Percentiles rank a stretch among this genome's conserved stretches.
Conservation (phyloP, 2,113 vertebrate genomes). For the Forbesichthys papilliferus region DNA sequence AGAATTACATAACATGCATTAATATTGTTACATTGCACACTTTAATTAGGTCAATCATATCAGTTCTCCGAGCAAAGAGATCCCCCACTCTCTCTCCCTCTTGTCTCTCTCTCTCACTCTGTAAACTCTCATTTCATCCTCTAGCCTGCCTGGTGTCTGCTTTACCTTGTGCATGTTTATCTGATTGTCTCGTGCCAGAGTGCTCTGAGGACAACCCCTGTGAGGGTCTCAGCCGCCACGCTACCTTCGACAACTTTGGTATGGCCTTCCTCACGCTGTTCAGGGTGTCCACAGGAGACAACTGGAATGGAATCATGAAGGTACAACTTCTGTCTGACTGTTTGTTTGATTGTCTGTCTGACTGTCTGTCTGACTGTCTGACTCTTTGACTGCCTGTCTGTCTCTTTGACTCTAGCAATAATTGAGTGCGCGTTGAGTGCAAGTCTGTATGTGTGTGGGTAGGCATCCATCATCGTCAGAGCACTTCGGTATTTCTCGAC, state of each 20-base stretch:
- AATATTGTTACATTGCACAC: constrained; percentile 53
- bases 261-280: constrained; percentile 99
- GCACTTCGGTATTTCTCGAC: constrained; percentile 44
- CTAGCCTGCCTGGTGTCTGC: constrained; percentile 12
- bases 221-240: constrained; percentile 93
- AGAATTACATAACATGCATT: constrained; percentile 57
- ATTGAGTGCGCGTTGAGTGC: constrained; percentile 14
- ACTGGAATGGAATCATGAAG: constrained; percentile 99
- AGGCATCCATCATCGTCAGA: constrained; percentile 23
- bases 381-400: not conserved
- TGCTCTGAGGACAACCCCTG: constrained; percentile 94
- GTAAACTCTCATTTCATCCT: not conserved
- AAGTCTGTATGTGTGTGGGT: constrained; percentile 17
- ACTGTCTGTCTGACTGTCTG: not conserved
- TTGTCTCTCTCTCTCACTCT: constrained; percentile 2
- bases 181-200: constrained; percentile 73
- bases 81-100: constrained; percentile 3
- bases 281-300: constrained; percentile 95
- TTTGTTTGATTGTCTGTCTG: constrained; percentile 2
- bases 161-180: constrained; percentile 24
- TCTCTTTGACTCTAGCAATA: not conserved
- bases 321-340: constrained; percentile 53
- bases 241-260: constrained; percentile 96
- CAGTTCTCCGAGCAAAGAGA: constrained; percentile 9
- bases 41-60: constrained; percentile 55